Evolutionary conservation across 2,113 vertebrate genomes (phyloP), one percentile per base, ranked within the genome.

Genomic region (Ceratotherium simum): DNA sequence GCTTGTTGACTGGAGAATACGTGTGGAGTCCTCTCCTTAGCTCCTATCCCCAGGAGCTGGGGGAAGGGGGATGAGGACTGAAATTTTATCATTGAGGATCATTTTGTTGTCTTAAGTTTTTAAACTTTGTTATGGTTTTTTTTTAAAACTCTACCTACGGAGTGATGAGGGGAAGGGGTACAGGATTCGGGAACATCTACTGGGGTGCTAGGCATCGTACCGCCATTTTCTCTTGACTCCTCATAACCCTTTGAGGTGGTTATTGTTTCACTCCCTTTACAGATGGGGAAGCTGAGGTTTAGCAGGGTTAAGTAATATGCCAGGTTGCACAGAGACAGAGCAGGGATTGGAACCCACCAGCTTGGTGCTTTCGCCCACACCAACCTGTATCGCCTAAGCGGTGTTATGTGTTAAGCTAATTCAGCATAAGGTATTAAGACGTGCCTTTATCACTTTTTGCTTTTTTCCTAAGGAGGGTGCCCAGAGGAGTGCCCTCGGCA

Each of bases 221-320:
- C 20, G 21, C 76, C 36, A 29, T 94, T 89, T 94, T 88, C 93
- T 96, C 60, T 67, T 16, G 60, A 84, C 42, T 94, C 42, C 79
- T 96, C 36, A 12, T 62, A 67, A 86, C 13, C 9, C 58, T 92
- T 79, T 36, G n/a, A 88, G n/a, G 67, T 82, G 39, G 51, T 89
- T 96, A 80, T 20, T 88, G 42, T 85, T 90, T 79, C 25, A 85
- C 70, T 51, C n/a, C 21, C 29, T 73, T 87, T 73, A 82, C 73
- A 94, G 76, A 94, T 96, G 65, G 62, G 97, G 96, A 97, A 98
- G 90, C 87, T 98, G 96, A 96, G 92, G 97, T 96, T 97, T 93
- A n/a, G 81, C 67, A 73, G 27, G 16, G 36, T 96, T 90, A 92
- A 83, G 98, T 93, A 97, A 96, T 5, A 51, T 8, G 70, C 31